phyloP scores from a whole-genome alignment of 2,888 invertebrate genomes.

The Drosophila diplacantha region DNA sequence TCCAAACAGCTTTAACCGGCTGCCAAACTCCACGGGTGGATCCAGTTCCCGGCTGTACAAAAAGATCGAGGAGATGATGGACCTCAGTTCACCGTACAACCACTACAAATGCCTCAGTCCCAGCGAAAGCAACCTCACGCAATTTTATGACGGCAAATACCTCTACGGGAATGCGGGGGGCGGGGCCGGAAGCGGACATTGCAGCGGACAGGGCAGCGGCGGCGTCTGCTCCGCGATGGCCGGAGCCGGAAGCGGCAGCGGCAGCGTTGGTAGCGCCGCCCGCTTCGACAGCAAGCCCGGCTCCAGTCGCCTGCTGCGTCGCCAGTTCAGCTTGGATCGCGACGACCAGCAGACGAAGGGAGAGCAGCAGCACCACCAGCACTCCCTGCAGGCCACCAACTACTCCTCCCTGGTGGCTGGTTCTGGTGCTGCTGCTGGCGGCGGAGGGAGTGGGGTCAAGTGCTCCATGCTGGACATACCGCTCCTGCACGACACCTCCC shows the following conservation, averaged over 20 bases:
- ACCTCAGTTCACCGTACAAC: slow-evolving; percentile 86
- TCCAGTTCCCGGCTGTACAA: slow-evolving; percentile 77
- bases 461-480: slow-evolving; percentile 75
- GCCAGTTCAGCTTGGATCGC: slow-evolving; percentile 85
- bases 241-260: slow-evolving; percentile 47
- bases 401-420: slow-evolving; percentile 53
- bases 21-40: slow-evolving; percentile 74
- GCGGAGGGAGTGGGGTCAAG: slow-evolving; percentile 47
- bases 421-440: slow-evolving; percentile 27
- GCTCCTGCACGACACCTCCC: slow-evolving; percentile 75
- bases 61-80: slow-evolving; percentile 79
- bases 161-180: slow-evolving; percentile 60
- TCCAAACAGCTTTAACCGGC: slow-evolving; percentile 76
- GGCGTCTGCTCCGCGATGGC: slow-evolving; percentile 19
- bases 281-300: slow-evolving; percentile 76
- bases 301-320: slow-evolving; percentile 80
- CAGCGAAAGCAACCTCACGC: slow-evolving; percentile 79
- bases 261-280: slow-evolving; percentile 13
- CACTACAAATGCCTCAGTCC: slow-evolving; percentile 86
- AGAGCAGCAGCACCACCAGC: slow-evolving; percentile 68
- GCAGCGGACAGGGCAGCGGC: slow-evolving; percentile 33
- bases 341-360: slow-evolving; percentile 79
- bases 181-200: slow-evolving; percentile 19
- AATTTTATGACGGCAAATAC: slow-evolving; percentile 76
- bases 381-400: slow-evolving; percentile 63